Evolutionary conservation across 2,797 vertebrate species (phyloP).

Genomic region (Hippopotamyrus pictus): DNA sequence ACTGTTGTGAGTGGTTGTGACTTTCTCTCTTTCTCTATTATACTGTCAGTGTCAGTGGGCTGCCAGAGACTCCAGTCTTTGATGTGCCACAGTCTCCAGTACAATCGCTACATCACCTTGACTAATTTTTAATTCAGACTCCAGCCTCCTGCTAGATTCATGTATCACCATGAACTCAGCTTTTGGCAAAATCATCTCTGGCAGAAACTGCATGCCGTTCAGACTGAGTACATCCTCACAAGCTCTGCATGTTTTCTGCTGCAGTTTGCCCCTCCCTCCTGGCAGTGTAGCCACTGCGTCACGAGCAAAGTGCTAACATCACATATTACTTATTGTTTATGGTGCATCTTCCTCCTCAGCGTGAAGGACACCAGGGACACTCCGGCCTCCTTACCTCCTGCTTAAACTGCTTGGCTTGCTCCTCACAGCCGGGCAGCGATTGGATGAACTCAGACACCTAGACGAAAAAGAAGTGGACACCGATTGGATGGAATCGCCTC

Average conservation of each 20-base stretch:
- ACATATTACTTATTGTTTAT: background rate
- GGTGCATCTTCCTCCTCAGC: background rate
- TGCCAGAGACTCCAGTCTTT: background rate
- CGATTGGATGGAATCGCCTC: background rate
- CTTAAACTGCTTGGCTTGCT: conserved; percentile 76
- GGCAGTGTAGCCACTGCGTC: background rate
- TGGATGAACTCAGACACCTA: conserved; percentile 83
- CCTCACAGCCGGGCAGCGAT: conserved; percentile 80
- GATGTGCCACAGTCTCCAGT: background rate
- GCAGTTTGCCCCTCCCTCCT: background rate
- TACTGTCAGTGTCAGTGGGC: background rate
- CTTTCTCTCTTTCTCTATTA: background rate
- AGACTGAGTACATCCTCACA: background rate
- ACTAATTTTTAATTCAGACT: background rate
- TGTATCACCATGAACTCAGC: background rate
- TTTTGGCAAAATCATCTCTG: background rate
- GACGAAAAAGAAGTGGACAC: conserved; percentile 4
- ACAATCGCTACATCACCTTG: background rate
- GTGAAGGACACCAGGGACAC: background rate
- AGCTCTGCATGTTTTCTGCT: background rate
- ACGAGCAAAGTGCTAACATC: background rate
- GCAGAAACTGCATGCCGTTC: background rate
- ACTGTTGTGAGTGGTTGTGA: background rate
- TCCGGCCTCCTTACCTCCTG: conserved; percentile 73
- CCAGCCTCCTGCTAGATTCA: background rate